phyloP scores from a whole-genome alignment of 2,888 invertebrate species.

The Catocala nupta region DNA sequence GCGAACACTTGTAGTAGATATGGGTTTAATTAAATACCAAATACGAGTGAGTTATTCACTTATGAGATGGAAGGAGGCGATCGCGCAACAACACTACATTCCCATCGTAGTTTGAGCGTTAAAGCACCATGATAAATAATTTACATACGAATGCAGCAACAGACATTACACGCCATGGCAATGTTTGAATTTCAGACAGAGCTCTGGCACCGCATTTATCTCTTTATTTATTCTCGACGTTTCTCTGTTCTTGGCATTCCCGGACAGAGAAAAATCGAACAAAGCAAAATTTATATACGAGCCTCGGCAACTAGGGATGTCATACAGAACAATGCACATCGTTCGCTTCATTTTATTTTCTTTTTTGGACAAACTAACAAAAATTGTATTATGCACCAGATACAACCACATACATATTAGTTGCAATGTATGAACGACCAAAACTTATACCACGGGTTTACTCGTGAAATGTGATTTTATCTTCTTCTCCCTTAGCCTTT shows the following conservation, averaged over 20 bases:
- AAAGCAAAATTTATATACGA: slow-evolving; percentile 39
- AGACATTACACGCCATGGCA: slow-evolving; percentile 29
- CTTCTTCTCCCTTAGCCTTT: too few relatives aligned
- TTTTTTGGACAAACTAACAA: not conserved
- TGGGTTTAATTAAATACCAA: slow-evolving; percentile 32
- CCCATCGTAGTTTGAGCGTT: slow-evolving; percentile 18
- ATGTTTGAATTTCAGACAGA: slow-evolving; percentile 34
- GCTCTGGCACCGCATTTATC: slow-evolving; percentile 29
- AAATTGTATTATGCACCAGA: too few relatives aligned
- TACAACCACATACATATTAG: too few relatives aligned
- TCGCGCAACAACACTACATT: slow-evolving; percentile 19
- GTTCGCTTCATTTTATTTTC: not conserved
- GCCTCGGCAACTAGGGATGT: slow-evolving; percentile 23
- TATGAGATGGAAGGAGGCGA: slow-evolving; percentile 17
- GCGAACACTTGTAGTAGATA: slow-evolving; percentile 10
- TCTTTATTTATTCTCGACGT: slow-evolving; percentile 39
- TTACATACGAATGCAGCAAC: slow-evolving; percentile 40
- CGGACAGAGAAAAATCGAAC: slow-evolving; percentile 37
- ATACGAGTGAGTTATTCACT: slow-evolving; percentile 21
- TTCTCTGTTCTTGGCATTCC: slow-evolving; percentile 41
- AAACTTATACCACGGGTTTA: too few relatives aligned
- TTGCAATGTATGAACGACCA: too few relatives aligned
- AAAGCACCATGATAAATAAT: slow-evolving; percentile 29
- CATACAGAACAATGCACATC: slow-evolving; percentile 6
- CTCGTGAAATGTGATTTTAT: too few relatives aligned